Base-by-base conservation (phyloP, 2,888 invertebrate genomes). In the Bombylius major region DNA sequence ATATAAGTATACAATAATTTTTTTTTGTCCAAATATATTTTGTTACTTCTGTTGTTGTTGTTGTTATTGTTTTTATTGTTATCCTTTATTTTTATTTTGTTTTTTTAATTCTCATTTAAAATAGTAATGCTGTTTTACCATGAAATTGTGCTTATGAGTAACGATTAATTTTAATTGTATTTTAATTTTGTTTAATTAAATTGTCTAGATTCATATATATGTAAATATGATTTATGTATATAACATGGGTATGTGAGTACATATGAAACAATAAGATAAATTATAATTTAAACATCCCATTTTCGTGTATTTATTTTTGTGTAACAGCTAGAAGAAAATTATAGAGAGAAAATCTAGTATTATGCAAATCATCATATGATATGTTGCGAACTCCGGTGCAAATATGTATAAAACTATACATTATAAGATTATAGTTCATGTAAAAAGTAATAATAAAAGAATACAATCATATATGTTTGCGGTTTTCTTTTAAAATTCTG, bases 141-240 rank as follows among this genome's bases (percentile, higher is more conserved):
- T 42, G 39, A 42, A 42, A 42, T 42, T 5, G 39, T 42, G 8
- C 11, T 42, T 42, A 42, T 42, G 39, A 11, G 39, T 42, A 42
- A 42, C 39, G 39, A 53, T 53, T 53, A 47, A 36, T 39, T 47
- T 36, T 50, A 50, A 50, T 50, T 50, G 34, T 36, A 50, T 50
- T 50, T 50, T 50, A 50, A 50, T 53, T 53, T 53, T 48, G 32
- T 53, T 53, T 53, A 53, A 53, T 53, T 48, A 53, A 48, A 53
- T 48, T 14, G 39, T 42, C 39, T 42, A 42, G 9, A 36, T 36
- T 36, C 36, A 36, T 36, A 36, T 36, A 8, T 9, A n/a, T n/a
- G n/a, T n/a, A 8, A 8, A 6, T 36, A 8, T 36, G 4, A 42
- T 42, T 5, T 11, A 42, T 11, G 39, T 11, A 42, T 42, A 5